Percentiles rank a stretch among this genome's conserved stretches.
Conservation (phyloP, 2,113 vertebrate species). For the Sylvia atricapilla region DNA sequence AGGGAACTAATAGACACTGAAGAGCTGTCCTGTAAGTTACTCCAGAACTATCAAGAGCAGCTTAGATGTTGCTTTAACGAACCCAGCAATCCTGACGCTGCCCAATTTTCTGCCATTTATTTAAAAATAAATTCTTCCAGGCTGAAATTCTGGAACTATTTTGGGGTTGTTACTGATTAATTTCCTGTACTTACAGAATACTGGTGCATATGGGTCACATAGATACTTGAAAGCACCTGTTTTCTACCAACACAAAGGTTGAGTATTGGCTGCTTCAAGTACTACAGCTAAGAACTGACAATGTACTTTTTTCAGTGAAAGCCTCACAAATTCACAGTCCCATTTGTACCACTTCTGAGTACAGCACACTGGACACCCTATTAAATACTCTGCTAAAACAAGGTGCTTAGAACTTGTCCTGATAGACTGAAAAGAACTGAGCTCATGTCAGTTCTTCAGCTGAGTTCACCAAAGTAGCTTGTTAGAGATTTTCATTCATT, state of each 20-base stretch:
- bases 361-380: neutral
- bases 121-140: neutral
- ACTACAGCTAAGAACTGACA: neutral
- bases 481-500: fast-evolving
- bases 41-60: neutral
- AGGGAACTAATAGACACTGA: neutral
- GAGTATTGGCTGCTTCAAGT: neutral
- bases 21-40: neutral
- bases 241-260: neutral
- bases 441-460: neutral
- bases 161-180: neutral
- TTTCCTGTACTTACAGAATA: neutral
- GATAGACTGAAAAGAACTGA: neutral
- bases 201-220: neutral
- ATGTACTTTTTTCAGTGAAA: neutral
- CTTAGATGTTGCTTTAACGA: neutral
- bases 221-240: constrained; percentile 20
- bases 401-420: neutral
- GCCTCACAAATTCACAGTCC: neutral
- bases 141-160: neutral
- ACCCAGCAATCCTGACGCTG: neutral
- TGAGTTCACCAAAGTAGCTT: neutral
- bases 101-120: neutral
- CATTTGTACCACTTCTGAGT: neutral
- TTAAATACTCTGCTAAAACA: neutral